Evolutionary conservation across 2,113 vertebrate genomes (phyloP), one percentile per base, ranked within the genome.

Genomic region (Aramus guarauna): DNA sequence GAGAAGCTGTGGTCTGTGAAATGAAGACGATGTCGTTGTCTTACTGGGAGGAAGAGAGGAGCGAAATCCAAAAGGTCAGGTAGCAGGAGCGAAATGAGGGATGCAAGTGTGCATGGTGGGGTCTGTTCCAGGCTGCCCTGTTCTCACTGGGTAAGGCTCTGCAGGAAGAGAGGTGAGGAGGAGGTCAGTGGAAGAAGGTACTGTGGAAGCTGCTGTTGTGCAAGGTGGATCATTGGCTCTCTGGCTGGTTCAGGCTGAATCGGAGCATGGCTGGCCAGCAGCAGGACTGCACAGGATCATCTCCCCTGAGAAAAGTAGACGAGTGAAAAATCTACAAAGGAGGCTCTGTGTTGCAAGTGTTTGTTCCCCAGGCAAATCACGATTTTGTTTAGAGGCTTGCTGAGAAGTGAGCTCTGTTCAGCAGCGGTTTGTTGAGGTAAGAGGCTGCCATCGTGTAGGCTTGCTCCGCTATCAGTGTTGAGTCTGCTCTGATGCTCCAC

Each of bases 1-100:
- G 62, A 93, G 88, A 92, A 81, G 52, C 78, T 88, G 63, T 66
- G 94, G 58, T 76, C 75, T 78, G 43, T 84, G 68, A 80, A 94
- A 60, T 47, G 60, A 90, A 80, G 64, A 83, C 45, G 30, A 56
- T 47, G 50, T 41, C 0, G 0, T 66, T 11, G 36, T 88, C 43
- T 77, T 36, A 20, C 21, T 74, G 68, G 17, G 48, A 68, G 71
- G 39, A 92, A 75, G n/a, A 62, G 47, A 72, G n/a, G 53, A 76
- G 45, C 2, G 8, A 87, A 52, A 53, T 80, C 30, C 64, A 34
- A 88, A 71, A 77, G 75, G 30, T 43, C 12, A 8, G 48, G 11
- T 48, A 84, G 55, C 39, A 71, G 85, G 68, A 91, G 34, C 1
- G 2, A 80, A 41, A 52, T 22, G 52, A 71, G 68, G 41, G 43